phyloP scores from a whole-genome alignment of 2,113 vertebrate genomes.

The Brachypteracias leptosomus region DNA sequence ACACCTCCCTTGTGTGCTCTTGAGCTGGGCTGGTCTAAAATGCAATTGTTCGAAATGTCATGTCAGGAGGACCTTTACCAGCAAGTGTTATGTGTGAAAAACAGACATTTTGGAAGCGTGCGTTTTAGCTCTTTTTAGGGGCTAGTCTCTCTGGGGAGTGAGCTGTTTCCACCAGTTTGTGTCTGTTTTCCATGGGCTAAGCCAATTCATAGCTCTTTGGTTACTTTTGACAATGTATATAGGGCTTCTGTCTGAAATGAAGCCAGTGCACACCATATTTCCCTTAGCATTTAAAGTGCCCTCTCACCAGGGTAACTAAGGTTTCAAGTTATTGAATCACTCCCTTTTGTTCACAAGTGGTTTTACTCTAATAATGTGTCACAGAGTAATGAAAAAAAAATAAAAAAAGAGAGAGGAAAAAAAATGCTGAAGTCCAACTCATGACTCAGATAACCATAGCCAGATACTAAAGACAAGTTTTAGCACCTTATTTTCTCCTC shows the following conservation, averaged over 20 bases:
- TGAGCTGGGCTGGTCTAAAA: neutral
- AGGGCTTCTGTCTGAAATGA: neutral
- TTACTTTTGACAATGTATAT: neutral
- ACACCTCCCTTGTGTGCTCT: neutral
- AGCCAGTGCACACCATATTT: neutral
- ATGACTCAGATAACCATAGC: neutral
- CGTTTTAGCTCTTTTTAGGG: neutral
- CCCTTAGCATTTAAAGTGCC: neutral
- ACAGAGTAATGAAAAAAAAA: neutral
- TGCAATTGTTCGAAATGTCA: slow-evolving; percentile 28
- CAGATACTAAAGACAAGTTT: neutral
- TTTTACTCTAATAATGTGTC: neutral
- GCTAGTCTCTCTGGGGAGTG: neutral
- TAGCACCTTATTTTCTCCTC: neutral
- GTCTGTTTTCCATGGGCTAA: neutral
- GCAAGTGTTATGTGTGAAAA: neutral
- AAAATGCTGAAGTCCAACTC: neutral
- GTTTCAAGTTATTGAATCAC: neutral
- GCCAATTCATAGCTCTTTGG: neutral
- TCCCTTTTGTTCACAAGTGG: neutral
- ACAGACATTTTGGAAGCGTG: rapidly evolving
- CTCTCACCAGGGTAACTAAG: neutral
- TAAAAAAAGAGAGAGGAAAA: neutral
- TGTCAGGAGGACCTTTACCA: neutral
- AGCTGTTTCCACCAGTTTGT: neutral